Evolutionary conservation across 2,797 vertebrate species (phyloP).

Genomic region (Ctenopoma kingsleyae): DNA sequence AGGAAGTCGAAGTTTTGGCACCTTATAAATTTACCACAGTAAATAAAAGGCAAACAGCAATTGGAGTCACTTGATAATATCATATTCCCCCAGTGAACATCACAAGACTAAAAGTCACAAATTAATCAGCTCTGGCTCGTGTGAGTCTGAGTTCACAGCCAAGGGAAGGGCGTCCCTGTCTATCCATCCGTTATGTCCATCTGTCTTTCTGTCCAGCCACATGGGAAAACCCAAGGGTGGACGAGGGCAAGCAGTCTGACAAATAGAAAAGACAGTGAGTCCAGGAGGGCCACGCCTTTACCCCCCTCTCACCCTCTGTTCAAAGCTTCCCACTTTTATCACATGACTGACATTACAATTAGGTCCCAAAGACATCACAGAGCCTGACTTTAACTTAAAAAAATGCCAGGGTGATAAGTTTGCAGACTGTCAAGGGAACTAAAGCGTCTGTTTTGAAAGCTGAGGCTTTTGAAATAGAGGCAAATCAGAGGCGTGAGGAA

Average conservation of each 20-base stretch:
- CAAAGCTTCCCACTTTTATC: constrained; percentile 58
- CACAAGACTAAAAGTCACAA: constrained; percentile 38
- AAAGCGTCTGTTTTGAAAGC: constrained; percentile 62
- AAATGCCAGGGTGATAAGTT: constrained; percentile 64
- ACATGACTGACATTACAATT: constrained; percentile 58
- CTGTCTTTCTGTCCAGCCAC: constrained; percentile 55
- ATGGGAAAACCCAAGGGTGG: constrained; percentile 57
- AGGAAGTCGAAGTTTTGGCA: constrained; percentile 33
- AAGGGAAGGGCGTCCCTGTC: constrained; percentile 61
- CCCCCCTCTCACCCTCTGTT: constrained; percentile 28
- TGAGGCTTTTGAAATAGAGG: constrained; percentile 60
- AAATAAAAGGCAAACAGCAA: constrained; percentile 14
- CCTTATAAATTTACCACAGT: not conserved
- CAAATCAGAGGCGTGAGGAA: constrained; percentile 59
- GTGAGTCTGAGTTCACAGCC: constrained; percentile 58
- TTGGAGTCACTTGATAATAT: constrained; percentile 14
- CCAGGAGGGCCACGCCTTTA: constrained; percentile 37
- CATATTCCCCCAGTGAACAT: constrained; percentile 27
- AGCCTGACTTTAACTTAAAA: constrained; percentile 2
- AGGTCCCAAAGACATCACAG: constrained; percentile 44
- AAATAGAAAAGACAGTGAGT: constrained; percentile 56
- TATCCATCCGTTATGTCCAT: constrained; percentile 52
- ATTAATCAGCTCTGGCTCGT: constrained; percentile 45
- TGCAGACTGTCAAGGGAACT: constrained; percentile 61
- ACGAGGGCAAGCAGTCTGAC: constrained; percentile 64